Conservation (phyloP, 2,113 vertebrate genomes). For the Shinisaurus crocodilurus region DNA sequence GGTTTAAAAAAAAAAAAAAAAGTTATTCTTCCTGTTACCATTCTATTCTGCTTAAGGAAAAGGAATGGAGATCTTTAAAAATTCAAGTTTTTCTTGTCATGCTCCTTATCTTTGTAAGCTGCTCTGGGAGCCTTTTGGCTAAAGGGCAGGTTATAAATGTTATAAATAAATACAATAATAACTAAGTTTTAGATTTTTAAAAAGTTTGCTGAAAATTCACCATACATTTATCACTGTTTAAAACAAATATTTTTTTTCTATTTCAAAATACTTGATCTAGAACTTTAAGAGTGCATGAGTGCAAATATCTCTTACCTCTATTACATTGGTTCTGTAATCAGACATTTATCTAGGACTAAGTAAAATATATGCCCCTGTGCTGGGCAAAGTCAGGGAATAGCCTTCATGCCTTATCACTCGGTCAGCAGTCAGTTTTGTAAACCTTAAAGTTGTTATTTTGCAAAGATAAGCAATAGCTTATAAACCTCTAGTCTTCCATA, state of each 20-base stretch:
- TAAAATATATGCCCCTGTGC: constrained; percentile 9
- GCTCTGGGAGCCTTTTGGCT: too few species aligned
- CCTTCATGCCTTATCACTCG: fast-evolving
- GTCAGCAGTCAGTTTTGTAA: neutral
- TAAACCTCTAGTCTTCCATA: neutral
- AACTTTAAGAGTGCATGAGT: neutral
- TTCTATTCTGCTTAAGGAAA: constrained; percentile 30
- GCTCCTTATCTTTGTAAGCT: too few species aligned
- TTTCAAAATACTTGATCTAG: neutral
- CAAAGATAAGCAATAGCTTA: neutral
- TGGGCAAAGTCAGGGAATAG: neutral
- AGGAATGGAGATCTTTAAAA: constrained; percentile 20
- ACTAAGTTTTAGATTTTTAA: constrained; percentile 14
- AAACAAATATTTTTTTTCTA: constrained; percentile 15
- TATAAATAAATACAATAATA: constrained; percentile 6
- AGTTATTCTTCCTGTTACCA: neutral
- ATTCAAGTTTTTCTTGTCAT: too few species aligned
- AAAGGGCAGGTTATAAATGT: too few species aligned
- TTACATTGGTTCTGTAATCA: constrained; percentile 19
- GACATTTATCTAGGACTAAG: constrained; percentile 7
- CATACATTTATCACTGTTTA: constrained; percentile 15
- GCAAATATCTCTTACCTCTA: constrained; percentile 38
- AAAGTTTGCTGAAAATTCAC: constrained; percentile 47
- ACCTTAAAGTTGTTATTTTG: constrained; percentile 39
- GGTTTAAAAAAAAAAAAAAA: neutral